Percentiles rank a stretch among this genome's conserved stretches.
Conservation (phyloP, 2,113 vertebrate genomes). For the Psettodes erumei region DNA sequence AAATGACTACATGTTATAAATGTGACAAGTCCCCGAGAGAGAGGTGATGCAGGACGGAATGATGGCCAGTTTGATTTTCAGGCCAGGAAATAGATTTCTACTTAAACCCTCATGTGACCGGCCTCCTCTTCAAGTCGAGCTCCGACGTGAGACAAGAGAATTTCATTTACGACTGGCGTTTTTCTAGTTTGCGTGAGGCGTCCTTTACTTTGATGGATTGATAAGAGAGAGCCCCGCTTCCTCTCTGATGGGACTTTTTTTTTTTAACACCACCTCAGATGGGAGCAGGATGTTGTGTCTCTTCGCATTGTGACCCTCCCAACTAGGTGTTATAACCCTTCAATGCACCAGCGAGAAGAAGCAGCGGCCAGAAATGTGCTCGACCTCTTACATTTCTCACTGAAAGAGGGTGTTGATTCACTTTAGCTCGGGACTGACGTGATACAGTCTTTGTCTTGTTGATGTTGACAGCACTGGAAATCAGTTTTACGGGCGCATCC, state of each 20-base stretch:
- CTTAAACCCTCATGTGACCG: slow-evolving; percentile 74
- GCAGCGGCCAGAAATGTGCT: slow-evolving; percentile 46
- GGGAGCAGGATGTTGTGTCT: slow-evolving; percentile 37
- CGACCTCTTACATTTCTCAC: slow-evolving; percentile 36
- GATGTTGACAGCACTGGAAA: slow-evolving; percentile 36
- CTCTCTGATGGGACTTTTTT: slow-evolving; percentile 34
- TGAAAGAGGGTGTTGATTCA: slow-evolving; percentile 39
- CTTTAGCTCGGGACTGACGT: neutral
- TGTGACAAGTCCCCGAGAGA: slow-evolving; percentile 79
- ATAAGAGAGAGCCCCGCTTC: slow-evolving; percentile 46
- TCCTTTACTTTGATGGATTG: slow-evolving; percentile 64
- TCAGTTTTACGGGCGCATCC: slow-evolving; percentile 21
- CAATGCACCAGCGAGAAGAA: slow-evolving; percentile 34
- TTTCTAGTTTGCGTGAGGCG: slow-evolving; percentile 43
- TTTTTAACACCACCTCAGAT: slow-evolving; percentile 24
- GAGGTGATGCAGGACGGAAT: slow-evolving; percentile 63
- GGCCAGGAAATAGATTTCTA: slow-evolving; percentile 80
- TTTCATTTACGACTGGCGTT: slow-evolving; percentile 73
- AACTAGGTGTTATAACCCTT: slow-evolving; percentile 45
- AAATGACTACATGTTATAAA: slow-evolving; percentile 82
- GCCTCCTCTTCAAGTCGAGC: slow-evolving; percentile 72
- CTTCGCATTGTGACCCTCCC: slow-evolving; percentile 36
- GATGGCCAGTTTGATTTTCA: slow-evolving; percentile 80
- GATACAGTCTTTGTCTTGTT: slow-evolving; percentile 26
- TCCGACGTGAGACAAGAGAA: slow-evolving; percentile 67